These are phyloP conservation scores for Chaetodon auriga DNA, from an alignment of 2,113 vertebrate species.

Conservation along the genomic window DNA sequence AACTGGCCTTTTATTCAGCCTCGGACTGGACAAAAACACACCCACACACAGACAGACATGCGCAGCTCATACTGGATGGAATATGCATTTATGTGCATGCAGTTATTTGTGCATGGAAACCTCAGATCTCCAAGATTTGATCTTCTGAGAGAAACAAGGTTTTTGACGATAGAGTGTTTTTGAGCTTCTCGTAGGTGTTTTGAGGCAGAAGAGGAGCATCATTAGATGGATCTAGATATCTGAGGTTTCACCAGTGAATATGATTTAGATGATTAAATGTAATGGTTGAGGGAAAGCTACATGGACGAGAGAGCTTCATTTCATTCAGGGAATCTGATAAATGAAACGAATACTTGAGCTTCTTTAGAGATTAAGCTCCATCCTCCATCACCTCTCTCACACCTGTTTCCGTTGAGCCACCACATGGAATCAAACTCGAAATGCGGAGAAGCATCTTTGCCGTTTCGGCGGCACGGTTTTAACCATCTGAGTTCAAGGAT, in stretches of 20 bases:
- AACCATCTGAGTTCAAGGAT: constrained; percentile 52
- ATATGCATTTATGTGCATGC: constrained; percentile 53
- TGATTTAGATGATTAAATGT: too few relatives aligned
- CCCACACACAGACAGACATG: constrained; percentile 60
- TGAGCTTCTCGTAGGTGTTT: background rate
- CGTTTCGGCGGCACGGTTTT: background rate
- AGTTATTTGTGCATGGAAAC: constrained; percentile 5
- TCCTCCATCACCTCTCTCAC: constrained; percentile 13
- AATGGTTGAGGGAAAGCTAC: too few relatives aligned
- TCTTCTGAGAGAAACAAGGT: background rate
- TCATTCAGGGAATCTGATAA: background rate
- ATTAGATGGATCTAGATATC: background rate
- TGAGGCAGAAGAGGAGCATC: background rate
- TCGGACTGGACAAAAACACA: constrained; percentile 66
- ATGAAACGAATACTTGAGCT: background rate
- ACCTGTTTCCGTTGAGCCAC: constrained; percentile 46
- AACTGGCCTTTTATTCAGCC: constrained; percentile 83
- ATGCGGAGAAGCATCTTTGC: background rate
- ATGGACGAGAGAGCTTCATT: background rate
- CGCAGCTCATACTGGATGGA: constrained; percentile 22
- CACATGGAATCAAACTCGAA: constrained; percentile 18
- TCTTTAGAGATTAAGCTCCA: constrained; percentile 17
- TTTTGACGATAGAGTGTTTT: background rate
- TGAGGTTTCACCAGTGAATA: background rate
- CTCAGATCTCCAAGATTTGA: background rate